Conservation (phyloP, 2,888 invertebrate species). For the Deilephila elpenor region DNA sequence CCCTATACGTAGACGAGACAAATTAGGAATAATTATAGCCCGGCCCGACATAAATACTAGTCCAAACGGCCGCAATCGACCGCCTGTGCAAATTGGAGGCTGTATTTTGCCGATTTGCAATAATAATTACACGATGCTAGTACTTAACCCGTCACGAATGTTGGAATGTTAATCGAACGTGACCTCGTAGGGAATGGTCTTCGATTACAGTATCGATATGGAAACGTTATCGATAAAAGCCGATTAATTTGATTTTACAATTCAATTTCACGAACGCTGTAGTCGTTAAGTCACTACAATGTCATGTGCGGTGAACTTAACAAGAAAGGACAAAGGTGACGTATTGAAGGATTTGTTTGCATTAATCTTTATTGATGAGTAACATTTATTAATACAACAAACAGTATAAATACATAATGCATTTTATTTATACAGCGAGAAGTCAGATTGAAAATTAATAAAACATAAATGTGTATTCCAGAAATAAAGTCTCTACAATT, state of each 20-base stretch:
- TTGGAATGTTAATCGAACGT: constrained; percentile 2
- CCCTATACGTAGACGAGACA: neutral
- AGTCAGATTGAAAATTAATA: neutral
- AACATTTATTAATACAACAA: no score
- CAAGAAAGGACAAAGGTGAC: no score
- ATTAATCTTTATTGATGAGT: no score
- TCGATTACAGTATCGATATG: constrained; percentile 5
- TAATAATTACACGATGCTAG: neutral
- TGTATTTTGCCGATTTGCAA: constrained; percentile 9
- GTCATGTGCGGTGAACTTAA: no score
- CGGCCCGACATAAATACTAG: neutral
- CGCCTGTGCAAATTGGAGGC: constrained; percentile 14
- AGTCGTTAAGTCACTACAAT: no score
- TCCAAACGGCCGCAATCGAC: neutral
- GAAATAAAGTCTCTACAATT: no score
- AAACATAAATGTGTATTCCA: no score
- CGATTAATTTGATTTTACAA: neutral
- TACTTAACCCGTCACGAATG: constrained; percentile 1
- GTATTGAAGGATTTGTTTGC: no score
- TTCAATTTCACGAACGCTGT: neutral
- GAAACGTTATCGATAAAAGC: neutral
- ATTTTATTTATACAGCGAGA: neutral
- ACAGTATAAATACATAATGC: no score
- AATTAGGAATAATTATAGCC: neutral
- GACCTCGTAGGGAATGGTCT: neutral